phyloP scores from a whole-genome alignment of 2,113 vertebrate genomes.

The Forbesichthys agassizii region DNA sequence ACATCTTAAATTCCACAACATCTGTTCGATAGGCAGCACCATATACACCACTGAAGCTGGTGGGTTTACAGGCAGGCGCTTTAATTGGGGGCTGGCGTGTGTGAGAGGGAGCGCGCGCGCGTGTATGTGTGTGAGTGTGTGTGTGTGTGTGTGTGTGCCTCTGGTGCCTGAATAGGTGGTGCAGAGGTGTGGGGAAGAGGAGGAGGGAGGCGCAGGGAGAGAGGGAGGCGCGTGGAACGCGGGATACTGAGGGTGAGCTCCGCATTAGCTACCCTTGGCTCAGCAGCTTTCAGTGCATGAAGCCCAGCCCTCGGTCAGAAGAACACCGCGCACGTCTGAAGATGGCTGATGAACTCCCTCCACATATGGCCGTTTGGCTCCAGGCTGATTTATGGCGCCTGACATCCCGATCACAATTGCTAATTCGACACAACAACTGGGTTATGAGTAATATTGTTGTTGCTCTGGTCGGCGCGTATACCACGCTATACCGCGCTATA shows the following conservation, averaged over 20 bases:
- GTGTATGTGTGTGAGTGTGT: slow-evolving; percentile 48
- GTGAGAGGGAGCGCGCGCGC: slow-evolving; percentile 3
- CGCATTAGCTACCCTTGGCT: slow-evolving; percentile 37
- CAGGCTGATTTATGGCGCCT: slow-evolving; percentile 61
- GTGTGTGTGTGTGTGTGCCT: slow-evolving; percentile 34
- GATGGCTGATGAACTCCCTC: slow-evolving; percentile 59
- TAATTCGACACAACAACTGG: slow-evolving; percentile 67
- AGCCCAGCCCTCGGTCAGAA: slow-evolving; percentile 33
- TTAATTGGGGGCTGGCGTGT: slow-evolving; percentile 65
- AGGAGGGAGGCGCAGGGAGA: slow-evolving; percentile 12
- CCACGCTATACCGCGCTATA: background rate
- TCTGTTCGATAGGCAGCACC: slow-evolving; percentile 81
- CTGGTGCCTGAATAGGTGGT: background rate
- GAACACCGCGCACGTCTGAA: slow-evolving; percentile 41
- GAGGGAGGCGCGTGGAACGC: background rate
- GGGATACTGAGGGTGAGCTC: slow-evolving; percentile 38
- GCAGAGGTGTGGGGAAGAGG: slow-evolving; percentile 10
- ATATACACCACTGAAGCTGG: slow-evolving; percentile 61
- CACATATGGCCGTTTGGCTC: slow-evolving; percentile 61
- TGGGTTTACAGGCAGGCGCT: slow-evolving; percentile 67
- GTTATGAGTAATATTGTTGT: slow-evolving; percentile 58
- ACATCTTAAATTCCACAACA: slow-evolving; percentile 91
- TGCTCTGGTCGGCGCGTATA: background rate
- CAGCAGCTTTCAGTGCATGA: slow-evolving; percentile 38
- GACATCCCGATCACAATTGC: slow-evolving; percentile 56